Conservation (phyloP, 2,113 vertebrate species). For the Butorides virescens region DNA sequence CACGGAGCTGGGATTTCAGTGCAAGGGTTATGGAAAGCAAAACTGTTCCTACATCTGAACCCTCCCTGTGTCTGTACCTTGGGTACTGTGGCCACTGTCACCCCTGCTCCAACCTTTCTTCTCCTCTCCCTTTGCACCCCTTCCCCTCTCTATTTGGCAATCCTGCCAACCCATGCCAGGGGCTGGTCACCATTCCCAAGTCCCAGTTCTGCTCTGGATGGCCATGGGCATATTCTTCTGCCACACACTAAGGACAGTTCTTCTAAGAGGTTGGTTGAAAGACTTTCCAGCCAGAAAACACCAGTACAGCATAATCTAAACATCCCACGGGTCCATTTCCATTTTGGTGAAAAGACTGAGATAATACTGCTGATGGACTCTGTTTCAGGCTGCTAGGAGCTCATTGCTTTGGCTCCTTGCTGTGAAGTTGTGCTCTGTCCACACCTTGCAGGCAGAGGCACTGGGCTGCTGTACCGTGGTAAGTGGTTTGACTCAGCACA, state of each 20-base stretch:
- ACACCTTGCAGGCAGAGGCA: background rate
- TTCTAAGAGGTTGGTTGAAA: background rate
- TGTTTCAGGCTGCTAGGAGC: background rate
- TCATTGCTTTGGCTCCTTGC: background rate
- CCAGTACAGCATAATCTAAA: background rate
- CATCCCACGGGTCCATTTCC: background rate
- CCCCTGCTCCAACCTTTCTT: background rate
- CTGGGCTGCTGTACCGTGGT: background rate
- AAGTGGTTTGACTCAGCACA: fast-evolving
- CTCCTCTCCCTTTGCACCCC: background rate
- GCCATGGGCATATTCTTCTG: background rate
- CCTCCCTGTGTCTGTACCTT: background rate
- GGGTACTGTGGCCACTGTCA: too few species aligned
- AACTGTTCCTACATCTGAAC: background rate
- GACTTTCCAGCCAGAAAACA: background rate
- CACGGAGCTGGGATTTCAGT: fast-evolving
- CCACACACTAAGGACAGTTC: background rate
- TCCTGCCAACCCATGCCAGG: background rate
- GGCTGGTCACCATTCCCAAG: background rate
- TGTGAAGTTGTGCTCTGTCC: background rate
- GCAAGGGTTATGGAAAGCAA: background rate
- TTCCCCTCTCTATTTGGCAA: too few species aligned
- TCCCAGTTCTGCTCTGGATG: background rate
- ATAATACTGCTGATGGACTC: background rate
- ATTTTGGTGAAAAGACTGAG: background rate